Conservation (phyloP, 2,113 vertebrate species). For the Myotis davidii region DNA sequence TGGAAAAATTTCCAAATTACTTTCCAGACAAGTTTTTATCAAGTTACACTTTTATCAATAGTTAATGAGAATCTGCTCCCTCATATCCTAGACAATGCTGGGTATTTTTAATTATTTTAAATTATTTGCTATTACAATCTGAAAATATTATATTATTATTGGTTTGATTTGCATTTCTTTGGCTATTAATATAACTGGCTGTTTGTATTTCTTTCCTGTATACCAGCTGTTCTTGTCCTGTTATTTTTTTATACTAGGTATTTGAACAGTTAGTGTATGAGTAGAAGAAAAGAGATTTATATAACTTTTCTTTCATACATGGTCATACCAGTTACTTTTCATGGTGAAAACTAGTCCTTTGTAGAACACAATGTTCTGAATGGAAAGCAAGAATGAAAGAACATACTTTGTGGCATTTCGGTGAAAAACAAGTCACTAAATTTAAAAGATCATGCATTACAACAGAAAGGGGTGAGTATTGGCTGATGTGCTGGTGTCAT, state of each 20-base stretch:
- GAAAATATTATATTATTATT: neutral
- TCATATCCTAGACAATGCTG: neutral
- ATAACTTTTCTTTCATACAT: conserved; percentile 24
- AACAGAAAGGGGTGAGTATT: neutral
- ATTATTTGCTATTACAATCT: neutral
- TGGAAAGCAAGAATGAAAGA: conserved; percentile 66
- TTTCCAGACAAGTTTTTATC: neutral
- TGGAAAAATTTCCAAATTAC: conserved; percentile 2
- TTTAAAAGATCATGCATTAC: neutral
- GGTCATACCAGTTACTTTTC: conserved; percentile 20
- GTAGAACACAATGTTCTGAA: conserved; percentile 57
- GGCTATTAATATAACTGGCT: neutral
- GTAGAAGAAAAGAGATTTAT: conserved; percentile 31
- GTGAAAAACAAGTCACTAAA: conserved; percentile 44
- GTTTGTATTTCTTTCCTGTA: neutral
- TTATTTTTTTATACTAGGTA: neutral
- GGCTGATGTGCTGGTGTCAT: neutral
- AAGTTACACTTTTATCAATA: neutral
- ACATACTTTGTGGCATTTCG: conserved; percentile 31
- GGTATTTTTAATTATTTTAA: conserved; percentile 5
- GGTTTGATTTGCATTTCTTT: neutral
- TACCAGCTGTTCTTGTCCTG: neutral
- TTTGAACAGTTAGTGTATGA: neutral
- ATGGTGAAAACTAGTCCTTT: conserved; percentile 25
- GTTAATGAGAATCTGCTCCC: neutral